A percentile compares a stretch with the other conserved stretches of the same genome.
These are phyloP conservation scores for Tamias sibiricus DNA, from an alignment of 2,113 vertebrate genomes.

Conservation along the genomic window DNA sequence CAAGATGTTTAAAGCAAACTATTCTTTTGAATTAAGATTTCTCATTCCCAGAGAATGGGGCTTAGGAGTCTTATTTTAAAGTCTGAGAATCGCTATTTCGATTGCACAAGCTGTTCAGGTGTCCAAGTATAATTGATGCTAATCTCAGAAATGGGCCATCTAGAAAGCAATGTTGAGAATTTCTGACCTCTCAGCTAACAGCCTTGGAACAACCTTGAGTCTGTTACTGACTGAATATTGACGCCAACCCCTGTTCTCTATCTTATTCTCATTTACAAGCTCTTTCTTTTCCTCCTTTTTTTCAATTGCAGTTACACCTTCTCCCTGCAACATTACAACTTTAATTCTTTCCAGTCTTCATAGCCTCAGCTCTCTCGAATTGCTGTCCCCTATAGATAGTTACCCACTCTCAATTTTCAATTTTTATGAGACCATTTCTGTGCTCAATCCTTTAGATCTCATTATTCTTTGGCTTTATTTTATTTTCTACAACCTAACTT, in stretches of 20 bases:
- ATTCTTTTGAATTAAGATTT: background rate
- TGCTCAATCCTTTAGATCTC: background rate
- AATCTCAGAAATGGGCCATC: background rate
- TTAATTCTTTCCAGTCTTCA: background rate
- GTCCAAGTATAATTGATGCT: background rate
- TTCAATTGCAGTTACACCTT: background rate
- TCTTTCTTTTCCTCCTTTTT: background rate
- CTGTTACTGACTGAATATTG: background rate
- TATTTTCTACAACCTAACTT: slow-evolving; percentile 10
- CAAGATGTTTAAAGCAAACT: background rate
- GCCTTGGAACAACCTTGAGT: background rate
- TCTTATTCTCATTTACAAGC: background rate
- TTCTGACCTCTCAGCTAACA: background rate
- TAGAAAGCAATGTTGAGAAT: background rate
- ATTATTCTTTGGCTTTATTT: background rate
- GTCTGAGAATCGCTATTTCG: background rate
- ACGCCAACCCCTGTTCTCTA: background rate
- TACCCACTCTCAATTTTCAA: background rate
- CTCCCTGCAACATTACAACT: background rate
- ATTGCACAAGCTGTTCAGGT: background rate
- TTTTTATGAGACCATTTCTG: background rate
- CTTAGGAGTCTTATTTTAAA: slow-evolving; percentile 26
- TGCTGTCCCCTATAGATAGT: background rate
- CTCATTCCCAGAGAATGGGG: background rate
- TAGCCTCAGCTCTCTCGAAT: background rate